A percentile compares a stretch with the other conserved stretches of the same genome.
These are phyloP conservation scores for Pristionchus arcanus DNA, from an alignment of 2,888 invertebrate species.

Conservation along the genomic window DNA sequence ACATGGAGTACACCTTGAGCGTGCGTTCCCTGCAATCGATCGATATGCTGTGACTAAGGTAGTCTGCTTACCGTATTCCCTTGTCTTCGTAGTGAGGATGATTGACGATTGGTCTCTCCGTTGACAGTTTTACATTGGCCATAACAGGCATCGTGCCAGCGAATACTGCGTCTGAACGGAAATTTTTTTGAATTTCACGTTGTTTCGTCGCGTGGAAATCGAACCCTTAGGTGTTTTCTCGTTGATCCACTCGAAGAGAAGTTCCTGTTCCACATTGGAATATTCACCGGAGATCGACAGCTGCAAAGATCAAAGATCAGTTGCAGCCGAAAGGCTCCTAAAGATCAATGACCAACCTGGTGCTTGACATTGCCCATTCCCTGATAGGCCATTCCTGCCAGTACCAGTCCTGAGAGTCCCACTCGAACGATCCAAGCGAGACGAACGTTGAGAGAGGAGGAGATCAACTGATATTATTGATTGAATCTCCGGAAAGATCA, in stretches of 20 bases:
- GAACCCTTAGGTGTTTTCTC: slow-evolving; percentile 81
- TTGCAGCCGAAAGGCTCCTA: neutral
- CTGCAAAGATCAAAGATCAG: slow-evolving; percentile 76
- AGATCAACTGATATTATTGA: slow-evolving; percentile 12
- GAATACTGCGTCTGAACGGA: slow-evolving; percentile 85
- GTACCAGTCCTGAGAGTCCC: slow-evolving; percentile 81
- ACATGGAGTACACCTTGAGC: slow-evolving; percentile 88
- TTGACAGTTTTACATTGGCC: slow-evolving; percentile 88
- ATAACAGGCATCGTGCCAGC: slow-evolving; percentile 91
- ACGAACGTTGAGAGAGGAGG: slow-evolving; percentile 29
- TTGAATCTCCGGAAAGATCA: neutral
- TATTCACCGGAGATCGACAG: slow-evolving; percentile 84
- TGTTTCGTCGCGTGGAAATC: neutral
- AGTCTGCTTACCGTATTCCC: slow-evolving; percentile 85
- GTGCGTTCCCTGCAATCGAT: slow-evolving; percentile 86
- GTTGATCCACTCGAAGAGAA: slow-evolving; percentile 88
- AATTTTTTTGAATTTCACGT: neutral
- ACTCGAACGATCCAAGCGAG: slow-evolving; percentile 17
- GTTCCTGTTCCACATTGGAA: slow-evolving; percentile 86
- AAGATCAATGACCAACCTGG: slow-evolving; percentile 38
- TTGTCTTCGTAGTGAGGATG: slow-evolving; percentile 92
- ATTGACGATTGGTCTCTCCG: slow-evolving; percentile 88
- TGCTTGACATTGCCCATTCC: slow-evolving; percentile 52
- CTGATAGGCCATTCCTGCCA: slow-evolving; percentile 82
- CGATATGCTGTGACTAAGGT: neutral